Base-by-base conservation (phyloP, 2,888 invertebrate genomes). In the Branchipolynoe longqiensis region DNA sequence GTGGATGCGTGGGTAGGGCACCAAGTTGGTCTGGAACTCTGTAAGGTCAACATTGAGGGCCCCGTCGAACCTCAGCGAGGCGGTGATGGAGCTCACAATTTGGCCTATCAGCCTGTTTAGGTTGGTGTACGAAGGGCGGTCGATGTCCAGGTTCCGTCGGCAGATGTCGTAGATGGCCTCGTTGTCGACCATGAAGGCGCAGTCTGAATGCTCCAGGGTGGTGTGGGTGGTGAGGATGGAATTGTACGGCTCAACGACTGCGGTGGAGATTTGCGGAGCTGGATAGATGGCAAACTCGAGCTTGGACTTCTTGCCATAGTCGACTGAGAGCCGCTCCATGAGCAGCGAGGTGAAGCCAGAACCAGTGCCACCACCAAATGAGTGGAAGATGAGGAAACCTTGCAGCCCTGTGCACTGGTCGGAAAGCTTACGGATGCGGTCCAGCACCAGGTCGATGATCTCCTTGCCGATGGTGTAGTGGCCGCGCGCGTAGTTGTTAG, bases 401-500 rank as follows among this genome's bases (percentile, higher is more conserved):
- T 95, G 95, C 18, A 95, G 93, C 62, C 62, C 62, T 62, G 96
- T 96, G 92, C 97, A 97, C 93, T 97, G 96, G 92, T 97, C 97
- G 0, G 97, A 95, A 89, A 90, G 83, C 86, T 92, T 97, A 90
- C 97, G 96, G 85, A 97, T 94, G 64, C 96, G 90, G 28, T 62
- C 62, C 25, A 62, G 62, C 28, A 62, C 62, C 22, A 62, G 62
- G 62, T 62, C 62, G 28, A 62, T 31, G 28, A 62, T 62, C 28
- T 62, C 62, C 31, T 62, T 62, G 12, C 62, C 62, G 31, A 62
- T 95, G 94, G 96, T 95, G 93, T 97, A 96, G 83, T 95, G 94
- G 0, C 98, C 98, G 92, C 98, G 97, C 90, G 98, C 98, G 95
- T 99, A 99, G 95, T 62, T 99, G 98, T 99, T 99, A 91, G 98